Percentiles rank a stretch among this genome's conserved stretches.
Evolutionary conservation across 2,888 invertebrate genomes (phyloP).

Genomic region (Xanthorhoe spadicearia): DNA sequence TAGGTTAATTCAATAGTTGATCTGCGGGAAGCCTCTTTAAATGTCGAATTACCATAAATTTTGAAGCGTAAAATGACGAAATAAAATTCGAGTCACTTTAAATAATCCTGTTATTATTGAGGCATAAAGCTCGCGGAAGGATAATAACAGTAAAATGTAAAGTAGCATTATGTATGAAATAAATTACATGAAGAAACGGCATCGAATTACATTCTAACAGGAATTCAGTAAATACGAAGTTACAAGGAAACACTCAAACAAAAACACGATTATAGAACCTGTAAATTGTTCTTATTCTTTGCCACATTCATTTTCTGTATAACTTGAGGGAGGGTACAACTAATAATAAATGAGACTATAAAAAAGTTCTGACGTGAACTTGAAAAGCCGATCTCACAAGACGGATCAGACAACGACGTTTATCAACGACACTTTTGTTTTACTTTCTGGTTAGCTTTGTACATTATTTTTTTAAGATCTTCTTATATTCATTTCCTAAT

Average conservation of each 20-base stretch:
- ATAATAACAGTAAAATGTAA: constrained; percentile 42
- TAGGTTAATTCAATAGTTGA: constrained; percentile 20
- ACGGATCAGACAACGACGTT: background rate
- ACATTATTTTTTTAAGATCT: too few relatives aligned
- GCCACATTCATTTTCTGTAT: constrained; percentile 42
- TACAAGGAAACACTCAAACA: constrained; percentile 39
- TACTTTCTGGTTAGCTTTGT: background rate
- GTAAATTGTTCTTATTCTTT: constrained; percentile 44
- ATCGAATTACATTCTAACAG: constrained; percentile 43
- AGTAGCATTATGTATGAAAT: constrained; percentile 40
- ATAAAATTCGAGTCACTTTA: constrained; percentile 35
- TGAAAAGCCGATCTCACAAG: constrained; percentile 45
- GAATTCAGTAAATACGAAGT: constrained; percentile 37
- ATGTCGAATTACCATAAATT: constrained; percentile 21
- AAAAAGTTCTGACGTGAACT: constrained; percentile 41
- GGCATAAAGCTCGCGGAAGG: constrained; percentile 25
- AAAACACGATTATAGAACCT: constrained; percentile 41
- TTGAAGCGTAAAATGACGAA: constrained; percentile 18
- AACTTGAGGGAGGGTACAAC: constrained; percentile 26
- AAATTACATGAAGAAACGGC: constrained; percentile 41
- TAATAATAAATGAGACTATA: constrained; percentile 52
- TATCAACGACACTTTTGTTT: background rate
- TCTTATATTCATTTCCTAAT: too few relatives aligned
- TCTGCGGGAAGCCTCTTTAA: constrained; percentile 17
- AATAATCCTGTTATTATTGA: constrained; percentile 32